Base-by-base conservation (phyloP, 2,797 vertebrate species). In the Etheostoma nigrum region DNA sequence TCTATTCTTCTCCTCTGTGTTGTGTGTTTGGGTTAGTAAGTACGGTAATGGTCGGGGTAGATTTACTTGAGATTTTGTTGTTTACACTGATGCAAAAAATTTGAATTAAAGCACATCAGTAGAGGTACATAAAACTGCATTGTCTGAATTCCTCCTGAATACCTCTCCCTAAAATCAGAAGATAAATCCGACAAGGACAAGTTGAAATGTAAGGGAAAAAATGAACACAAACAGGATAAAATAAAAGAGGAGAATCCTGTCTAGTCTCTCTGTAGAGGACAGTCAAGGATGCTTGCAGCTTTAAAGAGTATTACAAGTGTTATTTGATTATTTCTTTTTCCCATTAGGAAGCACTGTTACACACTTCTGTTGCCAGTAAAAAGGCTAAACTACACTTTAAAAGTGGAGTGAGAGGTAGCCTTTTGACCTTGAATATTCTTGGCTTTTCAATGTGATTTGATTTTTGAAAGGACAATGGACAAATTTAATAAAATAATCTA, bases 261-360 rank as follows among this genome's bases (percentile, higher is more conserved):
- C 69, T 82, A 12, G 61, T 60, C 62, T 78, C 40, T 60, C 40
- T 60, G 60, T 54, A 64, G 76, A 88, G 76, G 83, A 76, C 78
- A 68, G 67, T 78, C 84, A 82, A 88, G 78, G 84, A 82, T 88
- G 54, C 69, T 30, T 18, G 54, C 36, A 68, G 79, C 74, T 79
- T 86, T 84, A 64, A 80, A 82, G 67, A 65, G 30, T 71, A 72
- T 82, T 60, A 61, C 47, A 44, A 19, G 16, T 67, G 42, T 83
- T 77, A 78, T 85, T 88, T 58, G 10, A 78, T 81, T 72, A 61
- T 71, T 80, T 77, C 15, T 62, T 55, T 69, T 60, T 78, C 59
- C 16, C 25, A 66, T 67, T 49, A 70, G 44, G 51, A 74, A 51
- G 33, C 15, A 19, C 45, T 48, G 61, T 76, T 63, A 84, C 69